A percentile compares a stretch with the other conserved stretches of the same genome.
phyloP scores from a whole-genome alignment of 1,140 invertebrate species.

The Papilio dardanus region DNA sequence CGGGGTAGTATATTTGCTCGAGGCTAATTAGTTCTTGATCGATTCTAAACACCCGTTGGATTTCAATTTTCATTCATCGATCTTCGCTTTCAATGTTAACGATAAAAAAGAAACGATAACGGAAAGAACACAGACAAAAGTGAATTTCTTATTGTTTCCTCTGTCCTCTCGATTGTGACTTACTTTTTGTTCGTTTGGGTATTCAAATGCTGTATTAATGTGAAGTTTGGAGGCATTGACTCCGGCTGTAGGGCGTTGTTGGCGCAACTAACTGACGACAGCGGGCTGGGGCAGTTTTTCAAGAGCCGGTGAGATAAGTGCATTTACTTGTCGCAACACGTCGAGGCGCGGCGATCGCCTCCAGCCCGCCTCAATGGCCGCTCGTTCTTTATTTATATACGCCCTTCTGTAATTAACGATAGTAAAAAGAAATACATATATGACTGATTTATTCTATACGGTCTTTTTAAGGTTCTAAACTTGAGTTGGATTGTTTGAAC shows the following conservation, averaged over 20 bases:
- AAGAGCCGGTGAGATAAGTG: constrained; percentile 77
- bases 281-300: constrained; percentile 73
- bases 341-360: constrained; percentile 70
- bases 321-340: constrained; percentile 79
- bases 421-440: constrained; percentile 76
- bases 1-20: constrained; percentile 51
- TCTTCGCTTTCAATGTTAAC: constrained; percentile 27
- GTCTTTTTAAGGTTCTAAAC: constrained; percentile 47
- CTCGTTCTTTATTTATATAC: constrained; percentile 77
- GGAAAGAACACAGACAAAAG: constrained; percentile 54
- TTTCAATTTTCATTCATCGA: constrained; percentile 17
- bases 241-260: constrained; percentile 52
- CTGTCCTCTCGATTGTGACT: constrained; percentile 53
- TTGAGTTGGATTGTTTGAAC: constrained; percentile 24
- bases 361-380: constrained; percentile 67
- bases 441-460: constrained; percentile 72
- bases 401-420: constrained; percentile 78
- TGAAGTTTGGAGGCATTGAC: constrained; percentile 68
- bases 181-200: constrained; percentile 58
- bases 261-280: constrained; percentile 71
- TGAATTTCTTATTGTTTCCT: constrained; percentile 66
- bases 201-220: constrained; percentile 62
- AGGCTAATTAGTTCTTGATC: constrained; percentile 56
- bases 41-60: constrained; percentile 15
- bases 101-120: constrained; percentile 50